Evolutionary conservation across 2,113 vertebrate genomes (phyloP), one percentile per base, ranked within the genome.

Genomic region (Plecotus auritus): DNA sequence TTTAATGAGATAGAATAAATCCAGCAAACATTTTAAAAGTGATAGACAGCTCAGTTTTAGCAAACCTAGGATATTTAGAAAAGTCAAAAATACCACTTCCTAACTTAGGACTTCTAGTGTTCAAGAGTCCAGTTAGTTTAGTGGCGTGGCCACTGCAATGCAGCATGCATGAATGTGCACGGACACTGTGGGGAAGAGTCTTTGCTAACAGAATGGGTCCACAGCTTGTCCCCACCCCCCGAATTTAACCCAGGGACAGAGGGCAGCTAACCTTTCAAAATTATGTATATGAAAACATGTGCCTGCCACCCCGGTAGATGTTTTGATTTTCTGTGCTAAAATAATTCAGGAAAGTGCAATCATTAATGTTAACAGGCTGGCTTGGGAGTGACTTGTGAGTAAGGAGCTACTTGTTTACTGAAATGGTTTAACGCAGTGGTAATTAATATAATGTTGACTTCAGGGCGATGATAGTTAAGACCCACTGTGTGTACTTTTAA

Each of bases 401-500:
- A 84, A 81, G 83, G 74, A 87, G 30, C 45, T 84, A 35, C 90
- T 93, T 96, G 82, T 95, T 93, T 92, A 88, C 85, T 87, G 90
- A 91, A 93, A 94, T 7, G 13, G 92, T 95, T 95, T 95, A 95
- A 95, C 94, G 90, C 88, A 93, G 0, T 87, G 45, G 73, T 94
- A 91, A 94, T 97, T 93, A 96, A 94, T 97, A 92, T 90, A 90
- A 95, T 94, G 64, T 85, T 78, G 72, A 95, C 91, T 86, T 96
- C 56, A 80, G 61, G 54, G n/a, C 0, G 4, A 13, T 96, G 74
- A 23, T 90, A 87, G 87, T 97, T 95, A 95, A 97, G 85, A 96
- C 95, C 73, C 92, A 91, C 78, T 92, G 77, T 96, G 42, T 97
- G 70, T 84, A 76, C 78, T 92, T 95, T 96, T 67, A 97, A 93